phyloP scores from a whole-genome alignment of 2,113 vertebrate genomes.

The Strigops habroptila region DNA sequence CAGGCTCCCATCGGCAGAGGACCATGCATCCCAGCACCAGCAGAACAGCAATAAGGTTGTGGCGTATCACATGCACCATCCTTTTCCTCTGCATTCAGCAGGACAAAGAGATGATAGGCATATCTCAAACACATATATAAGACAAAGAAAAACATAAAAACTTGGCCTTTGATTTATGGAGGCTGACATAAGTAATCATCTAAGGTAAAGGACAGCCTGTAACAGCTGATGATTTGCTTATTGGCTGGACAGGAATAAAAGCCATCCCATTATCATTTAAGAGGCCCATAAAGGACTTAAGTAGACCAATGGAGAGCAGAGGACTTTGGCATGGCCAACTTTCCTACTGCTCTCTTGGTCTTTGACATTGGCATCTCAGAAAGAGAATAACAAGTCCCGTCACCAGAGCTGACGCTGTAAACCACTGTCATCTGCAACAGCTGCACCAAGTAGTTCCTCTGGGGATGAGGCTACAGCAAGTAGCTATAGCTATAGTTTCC shows the following conservation, averaged over 20 bases:
- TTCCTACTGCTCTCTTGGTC: background rate
- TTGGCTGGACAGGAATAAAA: background rate
- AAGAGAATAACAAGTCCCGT: background rate
- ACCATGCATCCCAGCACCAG: background rate
- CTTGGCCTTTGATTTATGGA: background rate
- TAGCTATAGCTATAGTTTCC: background rate
- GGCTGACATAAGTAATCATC: background rate
- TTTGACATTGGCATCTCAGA: background rate
- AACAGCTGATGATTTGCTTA: background rate
- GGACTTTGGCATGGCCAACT: background rate
- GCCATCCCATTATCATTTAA: background rate
- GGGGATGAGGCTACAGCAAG: background rate
- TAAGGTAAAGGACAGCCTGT: background rate
- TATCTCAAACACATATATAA: background rate
- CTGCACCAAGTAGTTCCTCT: background rate
- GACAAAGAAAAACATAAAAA: background rate
- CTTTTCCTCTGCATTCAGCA: background rate
- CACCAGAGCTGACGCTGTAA: background rate
- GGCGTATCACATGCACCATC: fast-evolving
- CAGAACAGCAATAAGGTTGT: background rate
- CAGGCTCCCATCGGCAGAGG: background rate
- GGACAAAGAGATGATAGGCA: background rate
- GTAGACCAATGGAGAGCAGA: background rate
- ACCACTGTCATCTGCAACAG: background rate
- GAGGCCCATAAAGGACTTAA: background rate